Evolutionary conservation across 2,888 invertebrate genomes (phyloP).

Genomic region (Rhagophthalmus giganteus): DNA sequence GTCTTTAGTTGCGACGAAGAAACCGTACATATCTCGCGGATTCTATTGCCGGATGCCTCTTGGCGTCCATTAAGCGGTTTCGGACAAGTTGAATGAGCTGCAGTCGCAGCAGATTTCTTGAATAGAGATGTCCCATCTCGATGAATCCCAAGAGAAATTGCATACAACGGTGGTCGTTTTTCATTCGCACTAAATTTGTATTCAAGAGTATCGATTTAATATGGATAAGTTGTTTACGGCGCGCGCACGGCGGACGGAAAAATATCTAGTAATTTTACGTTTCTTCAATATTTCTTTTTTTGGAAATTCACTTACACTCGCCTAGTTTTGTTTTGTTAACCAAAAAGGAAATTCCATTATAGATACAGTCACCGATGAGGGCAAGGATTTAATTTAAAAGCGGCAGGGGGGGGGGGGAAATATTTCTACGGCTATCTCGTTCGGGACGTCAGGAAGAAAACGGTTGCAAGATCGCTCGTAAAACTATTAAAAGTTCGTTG

Average conservation of each 20-base stretch:
- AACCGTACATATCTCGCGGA: constrained; percentile 13
- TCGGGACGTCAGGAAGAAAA: too few species aligned
- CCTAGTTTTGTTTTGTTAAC: too few species aligned
- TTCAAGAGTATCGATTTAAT: constrained; percentile 3
- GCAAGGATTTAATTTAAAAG: too few species aligned
- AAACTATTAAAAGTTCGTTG: background rate
- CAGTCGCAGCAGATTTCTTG: constrained; percentile 23
- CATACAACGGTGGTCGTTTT: constrained; percentile 9
- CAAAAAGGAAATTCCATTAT: too few species aligned
- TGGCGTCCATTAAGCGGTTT: constrained; percentile 25
- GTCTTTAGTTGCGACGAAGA: constrained; percentile 19
- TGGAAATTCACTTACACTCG: too few species aligned
- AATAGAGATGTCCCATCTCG: constrained; percentile 15
- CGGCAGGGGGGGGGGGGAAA: too few species aligned
- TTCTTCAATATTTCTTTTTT: too few species aligned
- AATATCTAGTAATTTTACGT: too few species aligned
- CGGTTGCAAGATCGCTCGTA: background rate
- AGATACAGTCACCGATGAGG: too few species aligned
- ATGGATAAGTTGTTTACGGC: constrained; percentile 6
- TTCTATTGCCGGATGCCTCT: constrained; percentile 26
- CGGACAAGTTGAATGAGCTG: constrained; percentile 21
- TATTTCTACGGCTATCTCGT: too few species aligned
- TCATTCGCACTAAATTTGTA: constrained; percentile 1
- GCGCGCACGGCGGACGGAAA: too few species aligned
- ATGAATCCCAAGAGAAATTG: constrained; percentile 13